phyloP scores from a whole-genome alignment of 2,113 vertebrate species.

The Eidolon helvum region DNA sequence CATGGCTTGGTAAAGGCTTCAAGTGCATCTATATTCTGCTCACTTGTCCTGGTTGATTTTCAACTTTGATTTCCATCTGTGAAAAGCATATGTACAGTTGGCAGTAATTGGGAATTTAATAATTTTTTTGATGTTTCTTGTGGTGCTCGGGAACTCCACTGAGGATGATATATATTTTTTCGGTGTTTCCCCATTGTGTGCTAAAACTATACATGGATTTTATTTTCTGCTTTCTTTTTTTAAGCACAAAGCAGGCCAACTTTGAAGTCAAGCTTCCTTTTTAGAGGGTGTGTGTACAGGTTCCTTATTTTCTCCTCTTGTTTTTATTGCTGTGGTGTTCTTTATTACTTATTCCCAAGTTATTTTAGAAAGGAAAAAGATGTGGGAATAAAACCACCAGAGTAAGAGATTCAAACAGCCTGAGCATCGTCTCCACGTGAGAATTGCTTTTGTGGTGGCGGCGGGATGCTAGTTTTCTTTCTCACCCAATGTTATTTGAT shows the following conservation, averaged over 20 bases:
- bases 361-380: constrained; percentile 47
- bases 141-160: constrained; percentile 5
- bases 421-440: neutral
- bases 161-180: constrained; percentile 52
- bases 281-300: neutral
- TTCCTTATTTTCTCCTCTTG: constrained; percentile 45
- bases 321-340: constrained; percentile 25
- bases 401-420: constrained; percentile 10
- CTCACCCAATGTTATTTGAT: constrained; percentile 38
- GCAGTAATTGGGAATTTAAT: constrained; percentile 60
- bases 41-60: constrained; percentile 17
- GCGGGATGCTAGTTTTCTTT: neutral
- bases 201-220: constrained; percentile 12
- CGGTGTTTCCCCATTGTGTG: constrained; percentile 47
- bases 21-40: neutral
- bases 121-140: constrained; percentile 69
- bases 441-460: neutral
- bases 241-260: constrained; percentile 28
- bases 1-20: neutral
- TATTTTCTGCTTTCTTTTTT: neutral
- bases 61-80: constrained; percentile 45
- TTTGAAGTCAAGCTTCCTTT: constrained; percentile 50
- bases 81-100: constrained; percentile 48
- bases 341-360: constrained; percentile 44
- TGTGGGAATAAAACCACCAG: neutral